A percentile compares a stretch with the other conserved stretches of the same genome.
Evolutionary conservation across 2,113 vertebrate species (phyloP).

Genomic region (Saguinus imperator): DNA sequence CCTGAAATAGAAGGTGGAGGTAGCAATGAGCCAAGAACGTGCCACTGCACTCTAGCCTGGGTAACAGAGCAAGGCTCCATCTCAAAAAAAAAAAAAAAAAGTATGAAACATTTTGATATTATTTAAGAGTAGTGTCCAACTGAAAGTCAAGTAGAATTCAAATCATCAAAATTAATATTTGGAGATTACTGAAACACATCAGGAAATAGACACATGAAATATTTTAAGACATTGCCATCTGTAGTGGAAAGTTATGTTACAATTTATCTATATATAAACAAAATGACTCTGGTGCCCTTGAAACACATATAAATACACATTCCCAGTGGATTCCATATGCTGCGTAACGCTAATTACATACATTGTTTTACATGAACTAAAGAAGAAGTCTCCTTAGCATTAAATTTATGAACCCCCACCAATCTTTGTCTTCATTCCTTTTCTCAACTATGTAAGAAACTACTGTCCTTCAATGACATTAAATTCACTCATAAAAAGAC

Average conservation of each 20-base stretch:
- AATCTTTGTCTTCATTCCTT: not conserved
- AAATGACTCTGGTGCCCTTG: conserved; percentile 29
- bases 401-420: not conserved
- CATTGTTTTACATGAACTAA: conserved; percentile 42
- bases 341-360: conserved; percentile 30
- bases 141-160: not conserved
- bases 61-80: too few relatives aligned
- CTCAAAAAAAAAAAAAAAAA: too few relatives aligned
- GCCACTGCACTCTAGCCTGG: too few relatives aligned
- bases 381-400: conserved; percentile 37
- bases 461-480: not conserved
- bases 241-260: conserved; percentile 2
- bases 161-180: not conserved
- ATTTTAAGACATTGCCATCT: conserved; percentile 17
- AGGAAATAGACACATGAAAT: conserved; percentile 42
- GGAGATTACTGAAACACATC: conserved; percentile 11
- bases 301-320: conserved; percentile 31
- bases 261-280: conserved; percentile 35
- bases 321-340: conserved; percentile 37
- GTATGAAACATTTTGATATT: not conserved
- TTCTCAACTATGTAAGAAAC: not conserved
- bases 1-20: too few relatives aligned
- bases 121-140: not conserved
- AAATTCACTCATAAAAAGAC: conserved; percentile 2
- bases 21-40: too few relatives aligned